Evolutionary conservation across 2,888 invertebrate genomes (phyloP).

Genomic region (Arenicola marina): DNA sequence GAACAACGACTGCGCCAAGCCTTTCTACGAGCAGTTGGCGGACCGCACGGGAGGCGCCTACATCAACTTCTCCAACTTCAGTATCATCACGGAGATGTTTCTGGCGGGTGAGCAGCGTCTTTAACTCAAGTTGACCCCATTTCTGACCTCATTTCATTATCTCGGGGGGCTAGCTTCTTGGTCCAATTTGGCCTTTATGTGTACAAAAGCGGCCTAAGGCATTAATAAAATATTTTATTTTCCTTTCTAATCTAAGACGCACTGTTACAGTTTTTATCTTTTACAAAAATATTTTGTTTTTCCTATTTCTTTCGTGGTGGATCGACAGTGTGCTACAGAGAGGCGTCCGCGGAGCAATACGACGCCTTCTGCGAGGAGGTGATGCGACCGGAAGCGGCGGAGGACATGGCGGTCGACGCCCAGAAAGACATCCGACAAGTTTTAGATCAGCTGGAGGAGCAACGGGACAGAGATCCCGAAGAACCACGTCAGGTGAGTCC

Average conservation of each 20-base stretch:
- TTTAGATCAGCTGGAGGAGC: neutral
- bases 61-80: slow-evolving; percentile 45
- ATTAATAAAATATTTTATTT: neutral
- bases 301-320: neutral
- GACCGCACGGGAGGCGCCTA: slow-evolving; percentile 48
- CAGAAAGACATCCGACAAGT: neutral
- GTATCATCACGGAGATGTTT: slow-evolving; percentile 55
- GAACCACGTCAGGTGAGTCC: neutral
- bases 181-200: too few species aligned
- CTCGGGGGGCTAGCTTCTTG: too few species aligned
- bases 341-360: neutral
- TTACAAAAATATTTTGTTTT: neutral
- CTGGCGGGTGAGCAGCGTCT: slow-evolving; percentile 43
- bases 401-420: neutral
- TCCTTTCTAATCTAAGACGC: neutral
- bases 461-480: neutral
- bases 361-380: slow-evolving; percentile 1
- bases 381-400: neutral
- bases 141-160: neutral
- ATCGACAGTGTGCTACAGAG: neutral
- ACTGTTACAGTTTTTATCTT: neutral
- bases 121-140: neutral
- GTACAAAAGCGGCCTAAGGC: too few species aligned
- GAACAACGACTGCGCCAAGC: slow-evolving; percentile 7
- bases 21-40: slow-evolving; percentile 50